Percentiles rank a stretch among this genome's conserved stretches.
Conservation (phyloP, 2,888 invertebrate species). For the Cyrtodaria siliqua region DNA sequence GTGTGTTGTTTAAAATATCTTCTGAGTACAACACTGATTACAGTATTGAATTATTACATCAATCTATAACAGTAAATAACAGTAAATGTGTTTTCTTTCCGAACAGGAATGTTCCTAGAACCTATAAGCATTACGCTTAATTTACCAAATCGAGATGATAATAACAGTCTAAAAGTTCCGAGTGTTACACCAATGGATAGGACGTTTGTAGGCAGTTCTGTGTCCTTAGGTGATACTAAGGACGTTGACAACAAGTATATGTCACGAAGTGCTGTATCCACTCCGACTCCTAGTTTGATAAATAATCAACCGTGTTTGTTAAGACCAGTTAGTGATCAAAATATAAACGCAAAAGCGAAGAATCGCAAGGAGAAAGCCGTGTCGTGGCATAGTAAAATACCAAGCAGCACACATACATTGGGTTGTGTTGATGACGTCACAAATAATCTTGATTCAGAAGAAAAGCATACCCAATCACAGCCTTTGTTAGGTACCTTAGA, state of each 20-base stretch:
- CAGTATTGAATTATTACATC: too few species aligned
- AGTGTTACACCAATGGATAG: constrained; percentile 49
- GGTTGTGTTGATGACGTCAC: constrained; percentile 54
- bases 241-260: too few species aligned
- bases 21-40: too few species aligned
- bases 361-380: constrained; percentile 54
- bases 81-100: constrained; percentile 1
- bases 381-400: constrained; percentile 62
- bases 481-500: constrained; percentile 66
- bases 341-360: constrained; percentile 40
- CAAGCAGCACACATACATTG: constrained; percentile 54
- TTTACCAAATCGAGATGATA: constrained; percentile 38
- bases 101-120: constrained; percentile 51
- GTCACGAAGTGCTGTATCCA: constrained; percentile 24
- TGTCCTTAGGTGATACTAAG: neutral
- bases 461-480: constrained; percentile 66
- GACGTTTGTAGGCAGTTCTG: constrained; percentile 12
- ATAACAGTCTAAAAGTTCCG: constrained; percentile 52
- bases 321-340: constrained; percentile 60
- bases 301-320: constrained; percentile 18
- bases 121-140: constrained; percentile 52
- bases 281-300: constrained; percentile 25
- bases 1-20: neutral
- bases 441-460: constrained; percentile 22
- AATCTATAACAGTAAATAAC: too few species aligned